Conservation (phyloP, 2,113 vertebrate species). For the Plotosus lineatus region DNA sequence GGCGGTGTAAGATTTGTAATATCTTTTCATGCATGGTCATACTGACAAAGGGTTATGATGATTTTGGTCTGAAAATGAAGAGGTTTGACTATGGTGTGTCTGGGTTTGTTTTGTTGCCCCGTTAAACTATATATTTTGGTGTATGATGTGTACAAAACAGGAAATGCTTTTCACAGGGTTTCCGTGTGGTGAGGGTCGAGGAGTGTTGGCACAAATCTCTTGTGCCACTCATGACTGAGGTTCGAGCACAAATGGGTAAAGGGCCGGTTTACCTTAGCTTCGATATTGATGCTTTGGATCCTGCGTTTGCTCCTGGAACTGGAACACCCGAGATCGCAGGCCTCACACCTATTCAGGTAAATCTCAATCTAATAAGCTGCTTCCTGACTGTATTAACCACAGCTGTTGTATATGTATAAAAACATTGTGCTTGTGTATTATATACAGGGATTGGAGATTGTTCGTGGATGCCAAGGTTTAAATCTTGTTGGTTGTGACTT, state of each 20-base stretch:
- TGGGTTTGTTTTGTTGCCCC: background rate
- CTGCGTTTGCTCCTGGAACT: slow-evolving; percentile 87
- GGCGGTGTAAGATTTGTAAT: background rate
- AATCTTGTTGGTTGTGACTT: slow-evolving; percentile 91
- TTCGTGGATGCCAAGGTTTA: slow-evolving; percentile 87
- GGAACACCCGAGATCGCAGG: slow-evolving; percentile 91
- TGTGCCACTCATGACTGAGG: slow-evolving; percentile 84
- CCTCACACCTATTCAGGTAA: slow-evolving; percentile 89
- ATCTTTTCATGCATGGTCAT: background rate
- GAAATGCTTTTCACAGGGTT: slow-evolving; percentile 74
- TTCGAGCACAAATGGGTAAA: slow-evolving; percentile 82
- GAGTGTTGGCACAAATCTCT: slow-evolving; percentile 92
- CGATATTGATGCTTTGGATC: slow-evolving; percentile 89
- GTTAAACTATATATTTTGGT: background rate
- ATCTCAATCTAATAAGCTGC: background rate
- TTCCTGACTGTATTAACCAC: background rate
- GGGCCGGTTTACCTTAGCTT: slow-evolving; percentile 88
- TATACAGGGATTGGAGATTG: slow-evolving; percentile 86
- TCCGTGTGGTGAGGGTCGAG: slow-evolving; percentile 82
- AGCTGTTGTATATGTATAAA: background rate
- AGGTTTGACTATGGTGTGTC: background rate
- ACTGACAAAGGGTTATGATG: background rate
- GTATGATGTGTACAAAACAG: background rate
- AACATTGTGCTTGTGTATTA: background rate
- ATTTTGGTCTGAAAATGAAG: background rate